Evolutionary conservation across 1,140 invertebrate genomes (phyloP), one percentile per base, ranked within the genome.

Genomic region (Brachionus manjavacas): DNA sequence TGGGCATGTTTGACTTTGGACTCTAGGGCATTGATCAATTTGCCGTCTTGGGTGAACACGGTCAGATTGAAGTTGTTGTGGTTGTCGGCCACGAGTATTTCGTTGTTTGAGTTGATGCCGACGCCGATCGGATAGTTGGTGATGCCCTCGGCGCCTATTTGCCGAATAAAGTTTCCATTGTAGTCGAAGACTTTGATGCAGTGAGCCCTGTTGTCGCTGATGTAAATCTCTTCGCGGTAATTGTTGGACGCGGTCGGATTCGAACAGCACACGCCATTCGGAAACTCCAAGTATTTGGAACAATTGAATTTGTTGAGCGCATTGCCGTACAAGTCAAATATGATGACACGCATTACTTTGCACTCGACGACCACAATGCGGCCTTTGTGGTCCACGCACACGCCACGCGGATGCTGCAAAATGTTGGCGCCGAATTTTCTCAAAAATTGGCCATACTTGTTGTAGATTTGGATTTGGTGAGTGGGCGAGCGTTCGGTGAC

Each of bases 51-150:
- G 28, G 87, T 89, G 87, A 91, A 91, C 87, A 99, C 96, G 72
- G 97, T 99, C 88, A 99, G 90, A 89, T 99, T 99, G 91, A 99
- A 99, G 90, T 99, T 99, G 91, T 99, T 99, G 91, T 99, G 97
- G 91, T 99, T 99, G 91, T 99, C 97, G 41, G 97, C 97, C 86
- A 99, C 97, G 49, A 99, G 92, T 79, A 99, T 97, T 89, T 99
- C 96, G 60, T 96, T 97, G 39, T 94, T 93, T 0, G 93, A 93
- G 88, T 98, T 99, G 87, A 99, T 99, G 66, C 96, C 96, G 0
- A 99, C 97, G 4, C 97, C 97, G 86, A 99, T 99, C 0, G 97
- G 97, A 89, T 99, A 99, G 88, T 99, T 99, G 85, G 97, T 99
- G 81, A 99, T 94, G 20, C 97, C 97, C 89, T 99, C 97, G 31